Evolutionary conservation across 2,888 invertebrate genomes (phyloP), one percentile per base, ranked within the genome.

Genomic region (Erannis defoliaria): DNA sequence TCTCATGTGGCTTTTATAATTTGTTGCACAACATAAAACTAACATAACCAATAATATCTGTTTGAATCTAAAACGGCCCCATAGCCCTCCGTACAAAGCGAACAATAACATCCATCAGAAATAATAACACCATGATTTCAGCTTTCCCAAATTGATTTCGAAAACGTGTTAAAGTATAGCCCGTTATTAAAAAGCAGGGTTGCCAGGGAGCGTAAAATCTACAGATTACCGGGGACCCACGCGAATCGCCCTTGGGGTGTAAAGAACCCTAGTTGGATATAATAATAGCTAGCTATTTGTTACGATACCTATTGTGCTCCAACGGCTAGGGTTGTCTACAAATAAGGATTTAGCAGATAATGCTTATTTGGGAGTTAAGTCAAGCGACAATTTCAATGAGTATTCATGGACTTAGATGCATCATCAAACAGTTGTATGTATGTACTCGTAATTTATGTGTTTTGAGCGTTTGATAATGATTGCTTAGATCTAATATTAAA

Each of bases 151-250:
- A 71, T 71, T 71, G 71, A 71, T 84, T 85, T 84, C 77, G 80
- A 87, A 80, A 81, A 89, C 86, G 88, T 88, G 89, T 88, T 86
- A 85, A 85, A 83, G 84, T 85, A 84, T 79, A 78, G 74, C 81
- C 79, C 85, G 84, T 89, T 90, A 90, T 89, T 90, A 88, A 90
- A 85, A 91, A 85, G 82, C 78, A 81, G 82, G 80, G 82, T 56
- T 56, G 82, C 77, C 80, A 83, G 83, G 76, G 84, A 88, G 90
- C 90, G 91, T 90, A 91, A 91, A 92, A 92, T 92, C 91, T 91
- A 91, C 92, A 92, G 92, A 93, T 93, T 92, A 92, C 85, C 76
- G 80, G 79, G 78, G 59, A 86, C 89, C 90, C 84, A 26, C 73
- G 77, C 74, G 72, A 76, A 72, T 78, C 82, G 76, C 79, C 85